Base-by-base conservation (phyloP, 2,113 vertebrate genomes). In the Nannospalax galili region DNA sequence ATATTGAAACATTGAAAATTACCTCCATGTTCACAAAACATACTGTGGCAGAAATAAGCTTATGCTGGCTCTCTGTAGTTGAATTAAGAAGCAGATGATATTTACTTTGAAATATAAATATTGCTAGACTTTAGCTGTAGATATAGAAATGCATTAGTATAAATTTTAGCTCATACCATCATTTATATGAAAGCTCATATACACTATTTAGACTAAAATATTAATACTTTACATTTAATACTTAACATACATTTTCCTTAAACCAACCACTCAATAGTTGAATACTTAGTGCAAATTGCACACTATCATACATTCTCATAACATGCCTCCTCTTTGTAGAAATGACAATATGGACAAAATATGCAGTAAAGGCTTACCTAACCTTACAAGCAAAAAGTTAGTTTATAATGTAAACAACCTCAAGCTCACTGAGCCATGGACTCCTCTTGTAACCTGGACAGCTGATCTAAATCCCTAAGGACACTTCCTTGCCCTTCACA, bases 21-120 rank as follows among this genome's bases (percentile, higher is more conserved):
- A 19, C 89, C 40, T 45, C 58, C 7, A 7, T 42, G 65, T 67
- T 48, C 69, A n/a, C 81, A 97, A 95, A n/a, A 40, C 0, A 1
- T 74, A 5, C 9, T 37, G 1, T 15, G 3, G 48, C 35, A 28
- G 32, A 24, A 65, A 82, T n/a, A 95, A 96, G 35, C 4, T 70
- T 69, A 52, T 3, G 0, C 1, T 45, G 0, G 0, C 30, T 96
- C 1, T 95, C 77, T 78, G 30, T 19, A 69, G 60, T 60, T 89
- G 14, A 79, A 73, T 24, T 15, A 7, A 56, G 37, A 22, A 87
- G 0, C 0, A 0, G 64, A 81, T 16, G 67, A 81, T n/a, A 88
- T 95, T 89, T 92, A 30, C 22, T 84, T 42, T 93, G 11, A 10
- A 82, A 7, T 79, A 24, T 42, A 97, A 96, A 84, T 84, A 93